A percentile compares a stretch with the other conserved stretches of the same genome.
These are phyloP conservation scores for Semotilus atromaculatus DNA, from an alignment of 2,797 vertebrate species.

Conservation along the genomic window DNA sequence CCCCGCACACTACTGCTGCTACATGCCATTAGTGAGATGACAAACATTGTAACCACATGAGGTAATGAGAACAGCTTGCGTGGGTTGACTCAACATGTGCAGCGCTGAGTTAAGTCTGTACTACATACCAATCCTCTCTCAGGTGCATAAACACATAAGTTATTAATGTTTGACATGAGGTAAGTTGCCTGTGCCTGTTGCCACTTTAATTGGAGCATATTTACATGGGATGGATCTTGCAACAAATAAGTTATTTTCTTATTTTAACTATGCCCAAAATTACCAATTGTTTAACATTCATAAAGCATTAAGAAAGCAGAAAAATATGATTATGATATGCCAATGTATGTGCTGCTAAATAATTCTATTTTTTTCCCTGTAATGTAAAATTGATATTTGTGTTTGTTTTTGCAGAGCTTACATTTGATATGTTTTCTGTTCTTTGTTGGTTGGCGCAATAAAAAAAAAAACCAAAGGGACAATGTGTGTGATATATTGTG, in stretches of 20 bases:
- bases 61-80: constrained; percentile 77
- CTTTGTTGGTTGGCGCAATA: neutral
- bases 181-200: constrained; percentile 62
- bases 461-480: constrained; percentile 37
- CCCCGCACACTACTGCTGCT: constrained; percentile 68
- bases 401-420: neutral
- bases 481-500: neutral
- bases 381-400: neutral
- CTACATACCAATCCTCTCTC: constrained; percentile 45
- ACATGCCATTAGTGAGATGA: constrained; percentile 79
- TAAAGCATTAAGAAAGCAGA: neutral
- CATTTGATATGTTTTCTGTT: neutral
- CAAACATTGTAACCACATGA: constrained; percentile 84
- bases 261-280: neutral
- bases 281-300: neutral
- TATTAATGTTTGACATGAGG: constrained; percentile 48
- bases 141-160: constrained; percentile 61
- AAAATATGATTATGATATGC: neutral
- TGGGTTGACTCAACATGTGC: constrained; percentile 69
- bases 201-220: constrained; percentile 11
- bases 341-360: neutral
- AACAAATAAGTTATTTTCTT: neutral
- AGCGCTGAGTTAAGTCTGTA: constrained; percentile 58
- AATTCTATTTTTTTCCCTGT: fast-evolving
- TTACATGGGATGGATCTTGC: neutral